Conservation (phyloP, 1,140 invertebrate genomes). For the Drosophila pallidifrons region DNA sequence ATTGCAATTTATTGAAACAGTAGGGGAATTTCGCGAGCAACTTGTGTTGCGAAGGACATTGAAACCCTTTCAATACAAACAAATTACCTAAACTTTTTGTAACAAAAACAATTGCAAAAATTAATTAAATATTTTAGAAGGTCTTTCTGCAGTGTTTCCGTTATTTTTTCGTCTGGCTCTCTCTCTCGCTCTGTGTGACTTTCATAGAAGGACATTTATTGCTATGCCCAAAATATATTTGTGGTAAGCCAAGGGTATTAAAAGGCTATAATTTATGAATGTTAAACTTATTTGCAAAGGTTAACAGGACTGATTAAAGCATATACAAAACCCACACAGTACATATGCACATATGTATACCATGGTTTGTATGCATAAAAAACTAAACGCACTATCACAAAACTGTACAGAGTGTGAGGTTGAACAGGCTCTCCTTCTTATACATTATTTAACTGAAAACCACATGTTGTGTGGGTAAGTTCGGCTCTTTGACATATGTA, state of each 20-base stretch:
- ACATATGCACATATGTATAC: background rate
- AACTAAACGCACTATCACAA: background rate
- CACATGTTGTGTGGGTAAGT: constrained; percentile 11
- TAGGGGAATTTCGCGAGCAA: constrained; percentile 14
- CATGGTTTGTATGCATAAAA: background rate
- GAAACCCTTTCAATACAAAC: background rate
- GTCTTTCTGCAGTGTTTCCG: background rate
- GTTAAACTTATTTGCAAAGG: constrained; percentile 42
- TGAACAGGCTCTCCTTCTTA: background rate
- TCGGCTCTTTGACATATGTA: constrained; percentile 18
- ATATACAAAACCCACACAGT: constrained; percentile 13
- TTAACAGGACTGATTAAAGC: constrained; percentile 30
- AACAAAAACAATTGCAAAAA: constrained; percentile 12
- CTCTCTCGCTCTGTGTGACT: background rate
- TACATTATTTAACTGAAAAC: constrained; percentile 23
- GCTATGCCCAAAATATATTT: constrained; percentile 26
- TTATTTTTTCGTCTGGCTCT: background rate
- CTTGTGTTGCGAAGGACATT: background rate
- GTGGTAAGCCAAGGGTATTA: constrained; percentile 32
- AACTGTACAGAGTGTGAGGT: background rate
- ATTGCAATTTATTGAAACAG: constrained; percentile 23
- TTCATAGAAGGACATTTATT: constrained; percentile 10
- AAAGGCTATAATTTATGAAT: constrained; percentile 45
- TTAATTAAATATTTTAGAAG: constrained; percentile 36
- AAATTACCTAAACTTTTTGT: constrained; percentile 17